phyloP scores from a whole-genome alignment of 1,140 invertebrate species.

The Halesus radiatus region DNA sequence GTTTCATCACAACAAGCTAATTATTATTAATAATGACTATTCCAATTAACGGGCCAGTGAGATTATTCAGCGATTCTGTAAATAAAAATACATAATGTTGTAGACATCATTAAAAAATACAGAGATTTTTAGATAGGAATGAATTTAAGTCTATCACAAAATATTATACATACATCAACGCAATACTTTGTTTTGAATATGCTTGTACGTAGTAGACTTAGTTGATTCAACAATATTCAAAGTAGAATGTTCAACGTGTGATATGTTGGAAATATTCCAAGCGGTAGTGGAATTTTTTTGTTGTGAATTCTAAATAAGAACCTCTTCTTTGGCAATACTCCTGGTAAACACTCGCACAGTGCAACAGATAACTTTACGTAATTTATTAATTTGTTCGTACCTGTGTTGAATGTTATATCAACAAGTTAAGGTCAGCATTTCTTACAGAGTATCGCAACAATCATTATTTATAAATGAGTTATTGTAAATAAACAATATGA shows the following conservation, averaged over 20 bases:
- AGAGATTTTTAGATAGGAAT: no score
- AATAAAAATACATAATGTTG: conserved; percentile 28
- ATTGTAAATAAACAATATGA: no score
- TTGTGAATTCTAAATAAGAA: conserved; percentile 19
- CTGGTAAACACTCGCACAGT: conserved; percentile 15
- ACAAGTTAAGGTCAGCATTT: no score
- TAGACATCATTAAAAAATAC: neutral
- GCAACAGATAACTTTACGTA: neutral
- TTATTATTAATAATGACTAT: conserved; percentile 24
- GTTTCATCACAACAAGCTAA: conserved; percentile 38
- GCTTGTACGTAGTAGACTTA: no score
- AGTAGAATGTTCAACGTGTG: neutral
- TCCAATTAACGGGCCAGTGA: conserved; percentile 27
- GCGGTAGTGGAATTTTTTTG: neutral
- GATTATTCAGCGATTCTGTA: conserved; percentile 49
- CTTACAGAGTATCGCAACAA: no score
- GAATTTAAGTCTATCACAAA: no score
- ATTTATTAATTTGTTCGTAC: neutral
- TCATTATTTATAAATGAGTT: no score
- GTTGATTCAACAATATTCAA: neutral
- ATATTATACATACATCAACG: no score
- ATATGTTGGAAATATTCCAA: conserved; percentile 29
- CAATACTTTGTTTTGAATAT: no score
- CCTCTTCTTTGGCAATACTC: conserved; percentile 30
- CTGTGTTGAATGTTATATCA: neutral